Conservation (phyloP, 2,888 invertebrate genomes). For the Heteromyza rotundicornis region DNA sequence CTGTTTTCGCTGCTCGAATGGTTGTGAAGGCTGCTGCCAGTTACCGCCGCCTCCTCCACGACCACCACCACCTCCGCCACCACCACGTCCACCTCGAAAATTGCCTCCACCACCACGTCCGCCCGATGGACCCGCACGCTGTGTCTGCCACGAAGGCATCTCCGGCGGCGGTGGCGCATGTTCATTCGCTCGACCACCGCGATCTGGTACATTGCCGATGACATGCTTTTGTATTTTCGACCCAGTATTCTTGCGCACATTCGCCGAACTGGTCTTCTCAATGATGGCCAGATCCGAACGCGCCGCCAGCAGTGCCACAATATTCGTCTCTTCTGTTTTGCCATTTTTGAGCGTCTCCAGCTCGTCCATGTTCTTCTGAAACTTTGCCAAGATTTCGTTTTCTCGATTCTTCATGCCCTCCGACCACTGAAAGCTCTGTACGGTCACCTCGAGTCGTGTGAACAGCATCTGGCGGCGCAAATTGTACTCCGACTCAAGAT, state of each 20-base stretch:
- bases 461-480: conserved; percentile 85
- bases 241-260: conserved; percentile 83
- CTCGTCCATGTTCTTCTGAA: conserved; percentile 63
- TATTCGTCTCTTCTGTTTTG: conserved; percentile 66
- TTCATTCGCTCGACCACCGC: conserved; percentile 92
- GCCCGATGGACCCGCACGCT: conserved; percentile 65
- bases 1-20: conserved; percentile 37
- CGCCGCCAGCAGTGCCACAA: conserved; percentile 84
- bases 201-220: conserved; percentile 90
- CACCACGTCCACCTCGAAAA: conserved; percentile 47
- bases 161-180: conserved; percentile 93
- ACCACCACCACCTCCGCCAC: conserved; percentile 41
- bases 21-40: conserved; percentile 35
- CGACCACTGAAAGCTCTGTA: conserved; percentile 96
- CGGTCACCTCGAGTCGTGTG: conserved; percentile 91
- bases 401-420: conserved; percentile 78
- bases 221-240: conserved; percentile 86
- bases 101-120: conserved; percentile 62
- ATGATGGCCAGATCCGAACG: conserved; percentile 83
- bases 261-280: conserved; percentile 90
- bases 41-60: conserved; percentile 44
- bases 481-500: conserved; percentile 82
- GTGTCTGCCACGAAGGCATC: conserved; percentile 94
- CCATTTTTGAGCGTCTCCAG: conserved; percentile 52
- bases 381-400: conserved; percentile 71